Evolutionary conservation across 2,797 vertebrate genomes (phyloP).

Genomic region (Antrozous pallidus): DNA sequence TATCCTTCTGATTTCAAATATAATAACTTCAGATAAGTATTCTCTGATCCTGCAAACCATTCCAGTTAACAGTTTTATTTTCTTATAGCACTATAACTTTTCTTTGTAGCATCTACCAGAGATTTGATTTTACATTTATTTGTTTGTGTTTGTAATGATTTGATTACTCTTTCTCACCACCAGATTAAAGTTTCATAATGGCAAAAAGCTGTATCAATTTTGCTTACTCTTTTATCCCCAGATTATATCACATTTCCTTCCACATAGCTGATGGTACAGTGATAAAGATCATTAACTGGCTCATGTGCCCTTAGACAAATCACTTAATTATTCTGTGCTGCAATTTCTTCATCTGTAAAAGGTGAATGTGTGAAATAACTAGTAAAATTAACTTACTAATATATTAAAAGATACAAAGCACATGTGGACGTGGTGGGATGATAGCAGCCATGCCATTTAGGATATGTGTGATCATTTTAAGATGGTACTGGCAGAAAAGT

Average conservation of each 20-base stretch:
- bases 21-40: background rate
- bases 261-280: background rate
- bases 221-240: background rate
- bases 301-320: background rate
- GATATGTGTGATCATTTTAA: background rate
- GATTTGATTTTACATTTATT: background rate
- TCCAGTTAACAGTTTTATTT: background rate
- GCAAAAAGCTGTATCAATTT: background rate
- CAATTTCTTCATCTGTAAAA: slow-evolving; percentile 14
- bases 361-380: background rate
- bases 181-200: background rate
- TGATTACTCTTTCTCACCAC: background rate
- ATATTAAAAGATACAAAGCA: background rate
- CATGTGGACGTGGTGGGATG: background rate
- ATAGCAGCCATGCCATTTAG: background rate
- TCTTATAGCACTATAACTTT: background rate
- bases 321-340: background rate
- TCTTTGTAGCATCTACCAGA: background rate
- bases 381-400: background rate
- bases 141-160: background rate
- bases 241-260: background rate
- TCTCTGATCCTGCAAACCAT: background rate
- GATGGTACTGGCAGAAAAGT: background rate
- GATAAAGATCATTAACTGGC: background rate
- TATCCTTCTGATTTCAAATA: background rate